These are phyloP conservation scores for Malurus melanocephalus DNA, from an alignment of 2,113 vertebrate genomes.

Conservation along the genomic window DNA sequence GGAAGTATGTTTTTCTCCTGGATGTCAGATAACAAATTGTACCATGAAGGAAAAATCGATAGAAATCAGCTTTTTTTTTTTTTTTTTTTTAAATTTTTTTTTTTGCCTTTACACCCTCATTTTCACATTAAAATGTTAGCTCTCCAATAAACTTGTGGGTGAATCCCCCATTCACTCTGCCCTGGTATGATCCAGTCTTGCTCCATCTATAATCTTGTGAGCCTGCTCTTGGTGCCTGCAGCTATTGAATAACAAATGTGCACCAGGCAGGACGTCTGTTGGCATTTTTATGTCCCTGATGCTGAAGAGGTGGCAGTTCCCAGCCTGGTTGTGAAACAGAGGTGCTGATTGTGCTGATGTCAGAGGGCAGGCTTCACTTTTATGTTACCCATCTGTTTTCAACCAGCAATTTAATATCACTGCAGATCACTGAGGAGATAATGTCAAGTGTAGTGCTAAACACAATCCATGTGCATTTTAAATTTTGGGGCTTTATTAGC, in stretches of 20 bases:
- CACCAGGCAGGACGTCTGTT: accelerated
- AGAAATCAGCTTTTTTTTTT: background rate
- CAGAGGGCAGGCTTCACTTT: background rate
- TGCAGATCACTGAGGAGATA: background rate
- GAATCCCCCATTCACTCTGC: background rate
- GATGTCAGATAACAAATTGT: background rate
- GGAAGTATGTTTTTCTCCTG: background rate
- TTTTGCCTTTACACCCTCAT: background rate
- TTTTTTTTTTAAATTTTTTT: background rate
- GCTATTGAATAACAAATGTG: background rate
- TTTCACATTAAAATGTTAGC: background rate
- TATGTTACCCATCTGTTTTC: background rate
- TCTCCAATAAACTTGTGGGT: background rate
- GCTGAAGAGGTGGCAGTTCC: background rate
- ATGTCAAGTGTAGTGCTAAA: background rate
- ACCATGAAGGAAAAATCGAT: background rate
- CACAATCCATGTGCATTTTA: background rate
- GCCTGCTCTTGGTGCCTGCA: background rate
- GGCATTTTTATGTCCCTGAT: background rate
- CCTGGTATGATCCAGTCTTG: background rate
- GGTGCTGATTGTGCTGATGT: background rate
- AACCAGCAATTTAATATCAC: background rate
- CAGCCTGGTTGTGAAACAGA: background rate
- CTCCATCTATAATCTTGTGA: accelerated
- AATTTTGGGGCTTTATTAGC: background rate